Conservation (phyloP, 2,113 vertebrate species). For the Serilophus lunatus region DNA sequence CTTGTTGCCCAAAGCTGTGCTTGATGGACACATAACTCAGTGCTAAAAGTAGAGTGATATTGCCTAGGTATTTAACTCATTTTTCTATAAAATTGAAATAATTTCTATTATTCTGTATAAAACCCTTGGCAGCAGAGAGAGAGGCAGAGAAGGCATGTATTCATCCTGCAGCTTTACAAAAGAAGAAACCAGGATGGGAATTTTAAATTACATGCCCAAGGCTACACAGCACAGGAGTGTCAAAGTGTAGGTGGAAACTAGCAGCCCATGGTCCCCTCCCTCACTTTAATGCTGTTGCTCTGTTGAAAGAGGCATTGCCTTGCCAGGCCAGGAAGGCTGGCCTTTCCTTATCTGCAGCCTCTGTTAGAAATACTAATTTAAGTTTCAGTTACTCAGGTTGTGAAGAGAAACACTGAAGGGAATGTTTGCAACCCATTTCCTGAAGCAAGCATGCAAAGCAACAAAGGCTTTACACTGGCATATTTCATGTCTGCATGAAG, state of each 20-base stretch:
- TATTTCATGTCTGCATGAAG: background rate
- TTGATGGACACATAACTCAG: conserved; percentile 26
- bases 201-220: background rate
- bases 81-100: background rate
- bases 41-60: background rate
- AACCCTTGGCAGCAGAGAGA: background rate
- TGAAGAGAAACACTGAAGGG: background rate
- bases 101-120: background rate
- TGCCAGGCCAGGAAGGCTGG: background rate
- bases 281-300: background rate
- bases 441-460: background rate
- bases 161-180: background rate
- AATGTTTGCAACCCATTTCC: background rate
- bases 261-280: background rate
- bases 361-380: background rate
- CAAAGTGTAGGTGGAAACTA: background rate
- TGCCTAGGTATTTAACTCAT: background rate
- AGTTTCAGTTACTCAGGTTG: background rate
- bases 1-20: background rate
- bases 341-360: background rate
- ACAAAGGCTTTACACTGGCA: background rate
- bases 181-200: background rate
- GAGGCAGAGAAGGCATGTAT: background rate
- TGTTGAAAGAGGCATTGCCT: background rate
- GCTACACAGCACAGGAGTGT: background rate